Evolutionary conservation across 2,888 invertebrate species (phyloP), one percentile per base, ranked within the genome.

Genomic region (Caenorhabditis imperialis): DNA sequence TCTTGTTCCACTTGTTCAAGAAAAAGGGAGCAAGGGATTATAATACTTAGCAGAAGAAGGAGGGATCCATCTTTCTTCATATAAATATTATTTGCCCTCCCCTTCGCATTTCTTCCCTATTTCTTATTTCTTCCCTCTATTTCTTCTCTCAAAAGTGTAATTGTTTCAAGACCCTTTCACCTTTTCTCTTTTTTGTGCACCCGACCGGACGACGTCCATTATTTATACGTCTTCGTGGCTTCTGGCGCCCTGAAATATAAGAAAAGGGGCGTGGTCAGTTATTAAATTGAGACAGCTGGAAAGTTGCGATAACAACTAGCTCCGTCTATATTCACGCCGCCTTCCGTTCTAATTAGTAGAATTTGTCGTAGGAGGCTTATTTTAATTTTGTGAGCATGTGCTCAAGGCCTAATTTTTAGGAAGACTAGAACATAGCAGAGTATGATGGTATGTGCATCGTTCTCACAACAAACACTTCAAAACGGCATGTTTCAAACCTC

Each of bases 41-140:
- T 67, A 67, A 67, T 67, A 57, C 67, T 67, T 67, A 67, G 62
- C 53, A 45, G 22, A n/a, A n/a, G n/a, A n/a, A 50, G 47, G 48
- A 47, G 50, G 57, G 65, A 65, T 65, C 65, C n/a, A 16, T 35
- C 40, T 18, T 48, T 33, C 16, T 23, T 27, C 37, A 48, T 61
- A 48, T 50, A 61, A 51, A 61, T 61, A 48, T 53, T 23, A 12
- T 4, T 53, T 30, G 25, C 50, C 50, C 42, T 48, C 37, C 23
- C 18, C 8, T 35, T 40, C 16, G 4, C 23, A n/a, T 40, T 54
- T 10, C 38, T 54, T 38, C n/a, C 14, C 40, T 33, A 14, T 5
- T 23, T 16, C n/a, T 18, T 22, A 1, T 40, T 54, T 40, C 27
- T 50, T 18, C 22, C n/a, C 27, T 50, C 30, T 18, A 5, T 50